These are phyloP conservation scores for Apogon hyalosoma DNA, from an alignment of 2,797 vertebrate genomes.

Conservation along the genomic window DNA sequence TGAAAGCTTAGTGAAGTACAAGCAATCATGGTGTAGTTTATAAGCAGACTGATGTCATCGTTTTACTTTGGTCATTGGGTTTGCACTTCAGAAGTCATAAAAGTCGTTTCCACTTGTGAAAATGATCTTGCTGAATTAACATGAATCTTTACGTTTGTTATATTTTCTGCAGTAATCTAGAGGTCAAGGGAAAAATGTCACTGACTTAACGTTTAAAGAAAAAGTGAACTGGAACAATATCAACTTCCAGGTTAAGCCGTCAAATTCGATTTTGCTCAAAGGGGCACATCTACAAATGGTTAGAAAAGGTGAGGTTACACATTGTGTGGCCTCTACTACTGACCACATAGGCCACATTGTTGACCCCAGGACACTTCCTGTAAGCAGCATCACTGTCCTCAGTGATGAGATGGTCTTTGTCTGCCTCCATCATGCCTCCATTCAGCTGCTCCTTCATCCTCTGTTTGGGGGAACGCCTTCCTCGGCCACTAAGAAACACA, in stretches of 20 bases:
- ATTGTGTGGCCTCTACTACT: slow-evolving; percentile 94
- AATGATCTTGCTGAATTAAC: too few species aligned
- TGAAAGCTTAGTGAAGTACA: too few species aligned
- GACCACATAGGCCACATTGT: slow-evolving; percentile 97
- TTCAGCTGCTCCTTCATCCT: slow-evolving; percentile 92
- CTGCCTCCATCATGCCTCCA: slow-evolving; percentile 88
- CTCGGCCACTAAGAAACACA: slow-evolving; percentile 83
- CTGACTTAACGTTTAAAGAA: too few species aligned
- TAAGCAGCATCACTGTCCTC: slow-evolving; percentile 93
- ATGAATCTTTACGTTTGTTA: too few species aligned
- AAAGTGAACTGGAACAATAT: too few species aligned
- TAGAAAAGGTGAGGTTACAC: slow-evolving; percentile 65
- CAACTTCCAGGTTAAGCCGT: not conserved
- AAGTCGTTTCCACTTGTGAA: too few species aligned
- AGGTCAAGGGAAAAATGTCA: too few species aligned
- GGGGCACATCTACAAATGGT: not conserved
- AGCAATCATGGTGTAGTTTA: too few species aligned
- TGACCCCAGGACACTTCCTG: slow-evolving; percentile 95
- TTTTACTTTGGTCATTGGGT: too few species aligned
- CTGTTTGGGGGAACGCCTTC: slow-evolving; percentile 92
- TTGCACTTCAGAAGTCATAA: too few species aligned
- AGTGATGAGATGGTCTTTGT: slow-evolving; percentile 90
- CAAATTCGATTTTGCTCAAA: slow-evolving; percentile 29
- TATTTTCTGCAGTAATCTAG: too few species aligned
- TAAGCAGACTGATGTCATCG: too few species aligned